phyloP scores from a whole-genome alignment of 2,797 vertebrate genomes.

The Arremon aurantiirostris region DNA sequence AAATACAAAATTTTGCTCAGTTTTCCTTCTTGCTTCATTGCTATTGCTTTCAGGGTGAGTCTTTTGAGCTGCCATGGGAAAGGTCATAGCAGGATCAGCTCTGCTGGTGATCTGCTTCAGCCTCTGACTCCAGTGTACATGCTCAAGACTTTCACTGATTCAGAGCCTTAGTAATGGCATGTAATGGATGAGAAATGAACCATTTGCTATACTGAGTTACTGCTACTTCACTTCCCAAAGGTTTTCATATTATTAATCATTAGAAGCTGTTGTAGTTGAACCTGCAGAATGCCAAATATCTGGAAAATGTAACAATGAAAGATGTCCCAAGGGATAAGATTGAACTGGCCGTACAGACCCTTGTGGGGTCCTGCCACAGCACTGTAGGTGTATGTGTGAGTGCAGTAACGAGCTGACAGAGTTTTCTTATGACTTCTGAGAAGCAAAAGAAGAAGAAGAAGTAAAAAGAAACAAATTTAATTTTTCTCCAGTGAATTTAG shows the following conservation, averaged over 20 bases:
- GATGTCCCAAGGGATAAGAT: not conserved
- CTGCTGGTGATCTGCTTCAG: not conserved
- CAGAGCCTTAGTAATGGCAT: not conserved
- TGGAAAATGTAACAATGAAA: slow-evolving; percentile 31
- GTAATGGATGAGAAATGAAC: not conserved
- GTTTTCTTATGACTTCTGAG: not conserved
- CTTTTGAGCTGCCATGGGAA: not conserved
- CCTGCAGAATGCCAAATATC: slow-evolving; percentile 15
- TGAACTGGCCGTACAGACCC: not conserved
- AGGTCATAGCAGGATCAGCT: not conserved
- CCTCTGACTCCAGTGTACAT: not conserved
- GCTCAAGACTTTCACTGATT: not conserved
- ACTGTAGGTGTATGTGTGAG: not conserved
- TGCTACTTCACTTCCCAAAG: slow-evolving; percentile 3
- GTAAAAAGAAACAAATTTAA: not conserved
- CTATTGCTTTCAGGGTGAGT: not conserved
- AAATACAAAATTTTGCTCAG: not conserved
- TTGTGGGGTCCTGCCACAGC: slow-evolving; percentile 1
- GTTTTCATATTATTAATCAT: not conserved
- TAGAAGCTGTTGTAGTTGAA: not conserved
- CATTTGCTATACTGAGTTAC: not conserved
- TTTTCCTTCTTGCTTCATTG: not conserved
- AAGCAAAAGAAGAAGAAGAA: not conserved
- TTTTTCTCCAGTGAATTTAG: not conserved
- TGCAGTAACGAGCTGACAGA: not conserved